Conservation (phyloP, 2,888 invertebrate species). For the Chrysopilus asiliformis region DNA sequence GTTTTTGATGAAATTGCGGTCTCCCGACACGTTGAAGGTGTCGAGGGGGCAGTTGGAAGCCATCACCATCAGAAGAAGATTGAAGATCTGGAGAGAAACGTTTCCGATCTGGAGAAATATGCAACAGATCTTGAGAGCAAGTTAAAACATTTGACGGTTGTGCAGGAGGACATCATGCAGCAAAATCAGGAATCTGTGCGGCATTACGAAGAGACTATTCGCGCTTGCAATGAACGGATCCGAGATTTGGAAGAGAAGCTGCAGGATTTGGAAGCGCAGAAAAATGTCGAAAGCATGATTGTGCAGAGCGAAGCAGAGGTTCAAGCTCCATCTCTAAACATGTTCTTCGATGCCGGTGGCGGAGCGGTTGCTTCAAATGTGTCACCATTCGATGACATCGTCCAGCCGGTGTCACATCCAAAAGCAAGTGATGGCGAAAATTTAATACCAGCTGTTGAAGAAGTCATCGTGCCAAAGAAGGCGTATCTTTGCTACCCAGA, state of each 20-base stretch:
- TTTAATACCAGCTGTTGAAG: slow-evolving; percentile 23
- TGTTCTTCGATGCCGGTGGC: slow-evolving; percentile 27
- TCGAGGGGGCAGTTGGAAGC: slow-evolving; percentile 19
- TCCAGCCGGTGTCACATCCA: not conserved
- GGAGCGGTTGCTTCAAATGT: slow-evolving; percentile 14
- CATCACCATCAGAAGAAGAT: slow-evolving; percentile 31
- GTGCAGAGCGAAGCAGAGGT: slow-evolving; percentile 14
- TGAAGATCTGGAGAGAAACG: slow-evolving; percentile 31
- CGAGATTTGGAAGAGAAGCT: slow-evolving; percentile 14
- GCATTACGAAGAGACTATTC: slow-evolving; percentile 14
- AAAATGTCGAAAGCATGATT: slow-evolving; percentile 8
- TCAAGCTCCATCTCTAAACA: slow-evolving; percentile 24
- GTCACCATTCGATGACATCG: slow-evolving; percentile 17
- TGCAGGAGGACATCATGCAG: slow-evolving; percentile 17
- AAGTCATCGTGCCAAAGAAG: slow-evolving; percentile 40
- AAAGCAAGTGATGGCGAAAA: slow-evolving; percentile 4
- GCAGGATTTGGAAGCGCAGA: slow-evolving; percentile 11
- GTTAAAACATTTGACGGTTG: slow-evolving; percentile 22
- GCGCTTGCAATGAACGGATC: slow-evolving; percentile 22
- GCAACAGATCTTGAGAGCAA: slow-evolving; percentile 32
- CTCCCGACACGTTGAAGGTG: slow-evolving; percentile 18
- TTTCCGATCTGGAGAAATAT: slow-evolving; percentile 33
- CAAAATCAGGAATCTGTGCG: slow-evolving; percentile 22
- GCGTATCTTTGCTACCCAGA: slow-evolving; percentile 40
- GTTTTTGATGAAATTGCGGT: slow-evolving; percentile 31